These are phyloP conservation scores for Cydia splendana DNA, from an alignment of 1,140 invertebrate species.

Conservation along the genomic window DNA sequence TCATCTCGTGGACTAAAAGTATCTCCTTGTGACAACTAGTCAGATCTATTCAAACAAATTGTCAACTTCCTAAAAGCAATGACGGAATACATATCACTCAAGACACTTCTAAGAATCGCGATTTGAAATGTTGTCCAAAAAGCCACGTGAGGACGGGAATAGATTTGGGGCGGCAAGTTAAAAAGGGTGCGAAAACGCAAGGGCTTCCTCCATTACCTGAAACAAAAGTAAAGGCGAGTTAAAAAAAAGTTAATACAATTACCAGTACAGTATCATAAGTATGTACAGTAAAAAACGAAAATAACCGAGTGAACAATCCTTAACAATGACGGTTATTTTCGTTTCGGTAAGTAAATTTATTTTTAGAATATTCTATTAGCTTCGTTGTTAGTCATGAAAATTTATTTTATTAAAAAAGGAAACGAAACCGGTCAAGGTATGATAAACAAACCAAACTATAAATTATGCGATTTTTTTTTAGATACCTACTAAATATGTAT, in stretches of 20 bases:
- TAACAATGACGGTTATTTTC: too few species aligned
- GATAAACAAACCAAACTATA: neutral
- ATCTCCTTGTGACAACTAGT: neutral
- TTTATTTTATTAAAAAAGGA: neutral
- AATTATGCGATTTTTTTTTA: neutral
- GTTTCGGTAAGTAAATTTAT: too few species aligned
- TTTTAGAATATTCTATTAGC: too few species aligned
- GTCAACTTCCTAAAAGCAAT: neutral
- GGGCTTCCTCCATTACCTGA: neutral
- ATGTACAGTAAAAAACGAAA: too few species aligned
- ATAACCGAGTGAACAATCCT: too few species aligned
- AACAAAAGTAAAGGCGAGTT: neutral
- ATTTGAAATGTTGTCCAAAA: neutral
- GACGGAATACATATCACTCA: neutral
- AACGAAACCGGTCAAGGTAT: neutral
- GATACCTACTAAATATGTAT: neutral
- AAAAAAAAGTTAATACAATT: neutral
- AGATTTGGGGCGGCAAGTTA: neutral
- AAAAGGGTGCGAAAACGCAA: neutral
- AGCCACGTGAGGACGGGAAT: neutral
- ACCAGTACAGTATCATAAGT: neutral
- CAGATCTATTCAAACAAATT: neutral
- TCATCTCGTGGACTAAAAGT: neutral
- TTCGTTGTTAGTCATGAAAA: too few species aligned
- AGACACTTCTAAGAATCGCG: neutral